Conservation (phyloP, 2,113 vertebrate genomes). For the Panurus biarmicus region DNA sequence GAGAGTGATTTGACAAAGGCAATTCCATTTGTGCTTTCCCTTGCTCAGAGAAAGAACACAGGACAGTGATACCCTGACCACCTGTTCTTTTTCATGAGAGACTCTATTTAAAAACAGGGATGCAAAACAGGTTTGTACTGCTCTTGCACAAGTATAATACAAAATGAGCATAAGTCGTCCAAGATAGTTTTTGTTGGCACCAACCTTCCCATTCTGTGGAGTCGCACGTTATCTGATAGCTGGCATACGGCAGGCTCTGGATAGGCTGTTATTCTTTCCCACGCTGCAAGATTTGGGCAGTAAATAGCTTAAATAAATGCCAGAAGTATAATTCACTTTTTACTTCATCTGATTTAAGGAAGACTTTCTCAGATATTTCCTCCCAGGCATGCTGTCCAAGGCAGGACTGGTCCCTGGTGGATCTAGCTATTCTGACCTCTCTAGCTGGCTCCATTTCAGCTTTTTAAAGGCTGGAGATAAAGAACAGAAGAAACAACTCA, state of each 20-base stretch:
- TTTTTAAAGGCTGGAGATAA: background rate
- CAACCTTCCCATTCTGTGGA: background rate
- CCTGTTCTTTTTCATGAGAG: background rate
- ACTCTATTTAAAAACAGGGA: background rate
- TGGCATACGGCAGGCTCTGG: background rate
- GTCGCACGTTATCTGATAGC: background rate
- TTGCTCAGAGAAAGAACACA: background rate
- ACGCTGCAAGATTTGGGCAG: conserved; percentile 1
- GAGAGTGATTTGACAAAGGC: background rate
- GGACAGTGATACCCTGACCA: background rate
- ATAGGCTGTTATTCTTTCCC: conserved; percentile 50
- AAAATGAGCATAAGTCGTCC: background rate
- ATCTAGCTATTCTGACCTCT: background rate
- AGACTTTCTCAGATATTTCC: conserved; percentile 3
- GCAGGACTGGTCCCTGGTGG: background rate
- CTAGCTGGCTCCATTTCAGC: background rate
- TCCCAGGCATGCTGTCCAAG: background rate
- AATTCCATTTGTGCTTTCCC: background rate
- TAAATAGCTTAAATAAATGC: conserved; percentile 21
- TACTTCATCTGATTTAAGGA: conserved; percentile 14
- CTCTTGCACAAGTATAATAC: background rate
- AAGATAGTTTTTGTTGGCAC: conserved; percentile 33
- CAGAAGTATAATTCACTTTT: conserved; percentile 5
- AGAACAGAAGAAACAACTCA: background rate
- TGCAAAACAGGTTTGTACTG: background rate